Percentiles rank a stretch among this genome's conserved stretches.
These are phyloP conservation scores for Cyanoliseus patagonus DNA, from an alignment of 2,113 vertebrate species.

Conservation along the genomic window DNA sequence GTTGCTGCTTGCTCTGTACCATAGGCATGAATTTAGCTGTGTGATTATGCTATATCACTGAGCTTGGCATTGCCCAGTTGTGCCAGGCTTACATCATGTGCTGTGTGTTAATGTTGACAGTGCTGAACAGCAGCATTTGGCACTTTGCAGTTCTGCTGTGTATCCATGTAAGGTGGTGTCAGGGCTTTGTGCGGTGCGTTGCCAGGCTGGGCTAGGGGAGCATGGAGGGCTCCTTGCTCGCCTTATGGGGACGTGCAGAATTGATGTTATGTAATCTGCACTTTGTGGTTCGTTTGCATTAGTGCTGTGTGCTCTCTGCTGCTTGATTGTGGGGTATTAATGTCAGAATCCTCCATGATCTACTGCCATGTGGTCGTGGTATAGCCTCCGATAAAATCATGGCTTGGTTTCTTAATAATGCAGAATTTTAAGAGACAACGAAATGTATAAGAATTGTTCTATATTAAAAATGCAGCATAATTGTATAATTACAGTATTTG, in stretches of 20 bases:
- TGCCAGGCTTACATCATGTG: background rate
- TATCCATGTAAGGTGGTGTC: background rate
- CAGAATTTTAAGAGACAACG: conserved; percentile 39
- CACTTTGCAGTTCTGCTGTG: background rate
- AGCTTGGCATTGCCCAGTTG: background rate
- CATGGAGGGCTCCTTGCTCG: background rate
- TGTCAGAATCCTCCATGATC: conserved; percentile 20
- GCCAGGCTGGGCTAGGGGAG: background rate
- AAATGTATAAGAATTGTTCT: conserved; percentile 61
- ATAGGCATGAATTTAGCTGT: conserved; percentile 1
- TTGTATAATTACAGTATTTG: conserved; percentile 67
- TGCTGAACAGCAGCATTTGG: background rate
- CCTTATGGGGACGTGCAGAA: background rate
- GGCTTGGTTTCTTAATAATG: conserved; percentile 35
- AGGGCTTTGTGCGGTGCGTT: fast-evolving
- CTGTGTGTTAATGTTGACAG: background rate
- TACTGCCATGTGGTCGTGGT: background rate
- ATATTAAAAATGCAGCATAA: conserved; percentile 71
- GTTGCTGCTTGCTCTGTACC: background rate
- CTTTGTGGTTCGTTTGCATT: background rate
- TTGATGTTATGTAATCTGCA: conserved; percentile 20
- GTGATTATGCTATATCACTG: background rate
- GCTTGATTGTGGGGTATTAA: conserved; percentile 34
- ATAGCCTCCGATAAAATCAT: background rate
- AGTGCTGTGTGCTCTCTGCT: background rate